A percentile compares a stretch with the other conserved stretches of the same genome.
phyloP scores from a whole-genome alignment of 2,797 vertebrate species.

The Poecilia wingei region DNA sequence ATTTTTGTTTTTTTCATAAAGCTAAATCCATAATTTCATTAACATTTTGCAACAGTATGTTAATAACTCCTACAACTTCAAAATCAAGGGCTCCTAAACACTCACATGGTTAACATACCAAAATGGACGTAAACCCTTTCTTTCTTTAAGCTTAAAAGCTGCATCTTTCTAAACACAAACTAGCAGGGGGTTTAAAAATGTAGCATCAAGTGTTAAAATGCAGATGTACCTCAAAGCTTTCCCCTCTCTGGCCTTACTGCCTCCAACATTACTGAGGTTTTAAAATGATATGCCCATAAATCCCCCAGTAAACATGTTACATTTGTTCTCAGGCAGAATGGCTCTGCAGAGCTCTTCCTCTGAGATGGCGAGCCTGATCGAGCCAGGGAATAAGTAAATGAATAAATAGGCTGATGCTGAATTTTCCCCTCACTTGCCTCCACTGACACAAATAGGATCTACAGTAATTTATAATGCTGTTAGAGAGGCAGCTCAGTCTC shows the following conservation, averaged over 20 bases:
- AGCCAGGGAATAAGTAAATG: slow-evolving; percentile 80
- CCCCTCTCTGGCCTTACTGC: slow-evolving; percentile 45
- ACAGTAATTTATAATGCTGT: slow-evolving; percentile 84
- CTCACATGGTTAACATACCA: not conserved
- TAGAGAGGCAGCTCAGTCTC: slow-evolving; percentile 74
- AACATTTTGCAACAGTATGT: not conserved
- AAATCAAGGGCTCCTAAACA: not conserved
- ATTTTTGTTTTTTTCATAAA: not conserved
- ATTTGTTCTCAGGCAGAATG: slow-evolving; percentile 72
- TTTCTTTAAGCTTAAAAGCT: not conserved
- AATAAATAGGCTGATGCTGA: slow-evolving; percentile 83
- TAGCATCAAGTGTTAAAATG: slow-evolving; percentile 1
- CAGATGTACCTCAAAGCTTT: slow-evolving; percentile 21
- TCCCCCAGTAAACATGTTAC: slow-evolving; percentile 71
- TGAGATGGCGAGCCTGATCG: slow-evolving; percentile 57
- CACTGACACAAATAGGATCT: slow-evolving; percentile 84
- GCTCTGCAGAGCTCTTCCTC: slow-evolving; percentile 63
- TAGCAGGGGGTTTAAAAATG: not conserved
- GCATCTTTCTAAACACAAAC: not conserved
- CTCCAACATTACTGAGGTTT: slow-evolving; percentile 57
- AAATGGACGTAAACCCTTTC: not conserved
- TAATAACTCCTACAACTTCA: not conserved
- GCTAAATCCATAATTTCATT: not conserved
- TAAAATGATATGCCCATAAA: slow-evolving; percentile 65
- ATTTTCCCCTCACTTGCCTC: slow-evolving; percentile 82